Base-by-base conservation (phyloP, 2,113 vertebrate genomes). In the Acanthisitta chloris region DNA sequence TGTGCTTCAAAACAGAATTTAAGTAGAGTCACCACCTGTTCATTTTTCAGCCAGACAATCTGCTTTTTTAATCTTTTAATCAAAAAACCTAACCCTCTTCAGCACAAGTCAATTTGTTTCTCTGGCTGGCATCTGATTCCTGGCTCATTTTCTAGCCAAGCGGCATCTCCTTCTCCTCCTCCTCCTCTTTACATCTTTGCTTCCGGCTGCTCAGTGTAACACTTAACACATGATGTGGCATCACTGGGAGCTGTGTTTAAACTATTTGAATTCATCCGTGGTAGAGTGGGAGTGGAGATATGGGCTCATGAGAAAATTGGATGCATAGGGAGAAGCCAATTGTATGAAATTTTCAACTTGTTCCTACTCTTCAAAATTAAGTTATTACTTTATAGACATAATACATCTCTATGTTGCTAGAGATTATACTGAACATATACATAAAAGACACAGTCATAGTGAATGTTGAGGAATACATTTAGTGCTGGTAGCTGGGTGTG, bases 21-120 rank as follows among this genome's bases (percentile, higher is more conserved):
- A 97, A 95, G 84, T 80, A 58, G 31, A 92, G 62, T 85, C 55
- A 67, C 88, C 88, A 94, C 90, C 92, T 96, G 90, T 92, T 97
- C 78, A 66, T 92, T 93, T 96, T 93, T 92, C 93, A 95, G 86
- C 54, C 83, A 95, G 94, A 42, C 91, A 96, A 90, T 92, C 91
- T 96, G 86, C 34, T 83, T 96, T 92, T 94, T 43, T 5, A 86
- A 88, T 88, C 36, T 88, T 88, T 82, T 76, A 92, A 80, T 93
- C 11, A 94, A 66, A 79, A 65, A 43, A 3, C 1, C 8, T 18
- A 49, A 1, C 4, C 8, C 23, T 72, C 40, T 81, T 92, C 66
- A 77, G 42, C 54, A 93, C 69, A 66, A 91, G 77, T 78, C 48
- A 86, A 0, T 94, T 95, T 93, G 34, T 92, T 94, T 96, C 80